Evolutionary conservation across 2,888 invertebrate species (phyloP), one percentile per base, ranked within the genome.

Genomic region (Lymantria dispar): DNA sequence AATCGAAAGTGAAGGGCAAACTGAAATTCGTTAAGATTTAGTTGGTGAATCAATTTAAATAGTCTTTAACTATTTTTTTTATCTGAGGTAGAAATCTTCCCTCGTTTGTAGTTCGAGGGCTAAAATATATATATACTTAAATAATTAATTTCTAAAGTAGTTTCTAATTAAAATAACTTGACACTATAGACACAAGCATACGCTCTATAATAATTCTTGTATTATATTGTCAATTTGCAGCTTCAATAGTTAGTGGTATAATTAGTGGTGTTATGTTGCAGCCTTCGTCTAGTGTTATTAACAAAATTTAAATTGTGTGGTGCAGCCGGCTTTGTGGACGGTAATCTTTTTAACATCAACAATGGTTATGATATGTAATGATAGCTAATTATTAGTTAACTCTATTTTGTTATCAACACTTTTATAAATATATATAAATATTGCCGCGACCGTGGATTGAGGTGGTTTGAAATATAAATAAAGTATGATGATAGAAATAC

Each of bases 401-500:
- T 56, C 68, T 56, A 58, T 59, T 55, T 62, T 67, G 64, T 64
- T 63, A 68, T 61, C 58, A 60, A 62, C 70, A 83, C 80, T 84
- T 85, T 81, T 65, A 80, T 84, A 85, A 64, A n/a, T n/a, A n/a
- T 22, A 22, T 22, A 22, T 22, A 74, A 56, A 71, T 70, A 62
- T 76, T 77, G 79, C 80, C 77, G 69, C 65, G 74, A 76, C 82
- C 79, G 78, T 76, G 80, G 78, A 70, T 73, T 70, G 70, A 78
- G 68, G 78, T 81, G 76, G 65, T 31, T 71, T 65, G 58, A 49
- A 62, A 62, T 30, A 60, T 62, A 70, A 66, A 70, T 74, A 50
- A 70, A 55, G 72, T 53, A 69, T 64, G 56, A 66, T 62, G 12
- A 66, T 64, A 71, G 22, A 3, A 63, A 72, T 72, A 72, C 43